Conservation (phyloP, 2,888 invertebrate species). For the Erebia ligea region DNA sequence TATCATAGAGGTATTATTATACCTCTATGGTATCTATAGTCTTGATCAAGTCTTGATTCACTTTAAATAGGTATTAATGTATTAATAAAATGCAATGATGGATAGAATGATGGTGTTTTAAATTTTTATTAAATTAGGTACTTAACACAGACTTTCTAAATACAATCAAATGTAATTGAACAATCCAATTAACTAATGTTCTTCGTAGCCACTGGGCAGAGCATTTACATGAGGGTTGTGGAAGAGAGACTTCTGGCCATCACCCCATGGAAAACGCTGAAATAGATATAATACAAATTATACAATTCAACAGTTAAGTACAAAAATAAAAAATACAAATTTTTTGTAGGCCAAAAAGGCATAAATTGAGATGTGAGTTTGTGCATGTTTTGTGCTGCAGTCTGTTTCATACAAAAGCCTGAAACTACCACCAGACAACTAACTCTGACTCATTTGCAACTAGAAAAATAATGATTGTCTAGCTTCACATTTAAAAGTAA, state of each 20-base stretch:
- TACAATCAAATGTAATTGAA: slow-evolving; percentile 40
- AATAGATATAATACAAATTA: slow-evolving; percentile 46
- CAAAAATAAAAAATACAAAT: not conserved
- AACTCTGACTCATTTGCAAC: no score
- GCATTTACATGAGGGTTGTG: slow-evolving; percentile 93
- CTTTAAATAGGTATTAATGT: no score
- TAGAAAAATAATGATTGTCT: no score
- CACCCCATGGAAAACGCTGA: slow-evolving; percentile 96
- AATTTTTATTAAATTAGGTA: slow-evolving; percentile 37
- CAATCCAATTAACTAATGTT: slow-evolving; percentile 50
- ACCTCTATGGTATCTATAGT: no score
- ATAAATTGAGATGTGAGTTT: no score
- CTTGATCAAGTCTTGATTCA: no score
- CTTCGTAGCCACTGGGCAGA: slow-evolving; percentile 92
- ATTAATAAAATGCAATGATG: not conserved
- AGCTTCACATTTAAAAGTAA: no score
- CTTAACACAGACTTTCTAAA: slow-evolving; percentile 51
- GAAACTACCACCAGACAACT: no score
- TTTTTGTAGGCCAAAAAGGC: no score
- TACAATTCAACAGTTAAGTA: not conserved
- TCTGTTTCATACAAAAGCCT: no score
- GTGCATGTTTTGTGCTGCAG: no score
- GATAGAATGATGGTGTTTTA: slow-evolving; percentile 15
- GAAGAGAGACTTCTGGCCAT: slow-evolving; percentile 93
- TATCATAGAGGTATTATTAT: no score